Conservation (phyloP, 2,113 vertebrate genomes). For the Eidolon helvum region DNA sequence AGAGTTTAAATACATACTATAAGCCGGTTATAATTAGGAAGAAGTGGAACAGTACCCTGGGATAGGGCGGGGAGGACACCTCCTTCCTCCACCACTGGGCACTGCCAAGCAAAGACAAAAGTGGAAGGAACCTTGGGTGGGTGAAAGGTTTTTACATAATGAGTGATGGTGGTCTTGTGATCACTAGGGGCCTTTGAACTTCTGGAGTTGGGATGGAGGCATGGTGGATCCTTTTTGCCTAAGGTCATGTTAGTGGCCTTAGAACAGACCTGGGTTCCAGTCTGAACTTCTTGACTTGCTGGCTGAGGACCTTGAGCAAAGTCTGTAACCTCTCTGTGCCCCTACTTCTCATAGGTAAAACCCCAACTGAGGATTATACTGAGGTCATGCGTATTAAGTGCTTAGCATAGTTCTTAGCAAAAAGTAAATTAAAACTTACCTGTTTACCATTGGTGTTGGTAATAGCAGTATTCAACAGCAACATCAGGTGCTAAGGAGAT, state of each 20-base stretch:
- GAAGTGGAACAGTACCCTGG: not conserved
- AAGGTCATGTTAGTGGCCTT: not conserved
- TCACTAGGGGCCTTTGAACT: not conserved
- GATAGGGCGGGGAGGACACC: not conserved
- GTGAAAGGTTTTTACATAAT: not conserved
- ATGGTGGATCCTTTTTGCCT: not conserved
- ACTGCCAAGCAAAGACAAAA: not conserved
- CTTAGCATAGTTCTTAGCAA: not conserved
- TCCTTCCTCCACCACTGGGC: not conserved
- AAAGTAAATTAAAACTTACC: not conserved
- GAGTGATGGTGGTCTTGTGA: not conserved
- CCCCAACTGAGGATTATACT: not conserved
- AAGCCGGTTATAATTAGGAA: not conserved
- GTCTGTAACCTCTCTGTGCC: not conserved
- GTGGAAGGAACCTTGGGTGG: not conserved
- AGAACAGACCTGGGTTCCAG: not conserved
- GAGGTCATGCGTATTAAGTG: not conserved
- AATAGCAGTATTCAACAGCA: not conserved
- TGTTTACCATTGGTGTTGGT: rapidly evolving
- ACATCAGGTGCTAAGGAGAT: not conserved
- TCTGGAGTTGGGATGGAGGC: not conserved
- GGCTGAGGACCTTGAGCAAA: not conserved
- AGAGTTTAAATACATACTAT: not conserved
- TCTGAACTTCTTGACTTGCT: not conserved
- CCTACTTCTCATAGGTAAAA: not conserved